These are phyloP conservation scores for Imbricaverruca yamaguchii DNA, from an alignment of 2,888 invertebrate species.

Conservation along the genomic window DNA sequence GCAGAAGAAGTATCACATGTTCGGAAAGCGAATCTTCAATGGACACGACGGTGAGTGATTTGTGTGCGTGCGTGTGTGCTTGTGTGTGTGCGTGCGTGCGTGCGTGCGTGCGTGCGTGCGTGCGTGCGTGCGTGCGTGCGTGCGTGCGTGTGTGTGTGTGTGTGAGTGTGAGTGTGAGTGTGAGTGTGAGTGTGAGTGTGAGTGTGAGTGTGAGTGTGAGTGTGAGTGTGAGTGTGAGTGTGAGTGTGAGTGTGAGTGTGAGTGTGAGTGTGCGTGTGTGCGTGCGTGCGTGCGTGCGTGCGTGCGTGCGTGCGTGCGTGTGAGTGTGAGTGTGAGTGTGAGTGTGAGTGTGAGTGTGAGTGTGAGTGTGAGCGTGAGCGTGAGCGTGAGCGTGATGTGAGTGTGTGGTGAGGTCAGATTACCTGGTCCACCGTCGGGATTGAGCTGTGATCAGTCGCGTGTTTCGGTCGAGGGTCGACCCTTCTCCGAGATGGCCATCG, in stretches of 20 bases:
- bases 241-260: neutral
- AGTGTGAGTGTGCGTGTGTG: neutral
- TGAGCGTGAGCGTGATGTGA: no score
- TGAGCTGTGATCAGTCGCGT: no score
- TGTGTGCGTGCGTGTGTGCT: neutral
- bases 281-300: neutral
- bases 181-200: neutral
- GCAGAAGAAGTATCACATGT: conserved; percentile 89
- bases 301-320: no score
- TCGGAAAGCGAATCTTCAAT: conserved; percentile 77
- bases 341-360: no score
- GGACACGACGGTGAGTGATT: conserved; percentile 41
- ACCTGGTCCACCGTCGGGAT: no score
- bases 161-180: no score
- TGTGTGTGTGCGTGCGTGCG: neutral
- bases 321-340: no score
- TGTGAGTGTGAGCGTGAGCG: neutral
- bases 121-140: neutral
- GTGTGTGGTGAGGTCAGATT: no score
- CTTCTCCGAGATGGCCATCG: no score
- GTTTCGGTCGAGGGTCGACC: no score
- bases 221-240: neutral
- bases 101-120: no score
- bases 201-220: neutral
- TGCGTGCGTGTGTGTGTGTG: no score